A percentile compares a stretch with the other conserved stretches of the same genome.
These are phyloP conservation scores for Ovibos moschatus DNA, from an alignment of 2,113 vertebrate species.

Conservation along the genomic window DNA sequence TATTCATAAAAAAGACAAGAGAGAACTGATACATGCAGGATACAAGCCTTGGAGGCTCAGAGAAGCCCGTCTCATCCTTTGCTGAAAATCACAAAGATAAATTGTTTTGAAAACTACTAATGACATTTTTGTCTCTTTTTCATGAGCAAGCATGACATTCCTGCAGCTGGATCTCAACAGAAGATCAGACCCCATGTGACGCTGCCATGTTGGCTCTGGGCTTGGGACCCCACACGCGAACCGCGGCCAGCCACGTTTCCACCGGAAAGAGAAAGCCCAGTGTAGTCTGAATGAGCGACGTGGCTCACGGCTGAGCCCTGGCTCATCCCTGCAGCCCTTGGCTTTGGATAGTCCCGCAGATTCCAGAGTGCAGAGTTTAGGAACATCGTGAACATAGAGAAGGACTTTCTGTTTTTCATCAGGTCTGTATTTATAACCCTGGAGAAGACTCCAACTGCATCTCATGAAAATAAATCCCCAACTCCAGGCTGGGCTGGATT, in stretches of 20 bases:
- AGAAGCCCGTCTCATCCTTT: constrained; percentile 16
- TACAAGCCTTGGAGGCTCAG: constrained; percentile 57
- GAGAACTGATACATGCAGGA: constrained; percentile 6
- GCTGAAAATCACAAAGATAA: constrained; percentile 54
- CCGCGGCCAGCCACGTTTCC: background rate
- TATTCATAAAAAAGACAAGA: constrained; percentile 60
- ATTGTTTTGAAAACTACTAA: constrained; percentile 65
- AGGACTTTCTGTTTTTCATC: background rate
- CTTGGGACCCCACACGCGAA: constrained; percentile 45
- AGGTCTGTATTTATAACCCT: background rate
- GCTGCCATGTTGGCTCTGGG: constrained; percentile 59
- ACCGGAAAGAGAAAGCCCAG: background rate
- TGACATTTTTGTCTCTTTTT: constrained; percentile 75
- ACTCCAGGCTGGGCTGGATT: background rate
- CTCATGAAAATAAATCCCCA: background rate
- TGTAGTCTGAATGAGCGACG: background rate
- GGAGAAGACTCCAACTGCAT: background rate
- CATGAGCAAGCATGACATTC: constrained; percentile 75
- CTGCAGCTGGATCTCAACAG: constrained; percentile 61
- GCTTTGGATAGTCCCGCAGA: background rate
- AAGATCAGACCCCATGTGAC: constrained; percentile 68
- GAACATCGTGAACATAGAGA: background rate
- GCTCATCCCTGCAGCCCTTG: fast-evolving
- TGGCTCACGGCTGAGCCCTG: fast-evolving
- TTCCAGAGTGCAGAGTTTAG: background rate